Base-by-base conservation (phyloP, 2,113 vertebrate species). In the Phalacrocorax brasilianus region DNA sequence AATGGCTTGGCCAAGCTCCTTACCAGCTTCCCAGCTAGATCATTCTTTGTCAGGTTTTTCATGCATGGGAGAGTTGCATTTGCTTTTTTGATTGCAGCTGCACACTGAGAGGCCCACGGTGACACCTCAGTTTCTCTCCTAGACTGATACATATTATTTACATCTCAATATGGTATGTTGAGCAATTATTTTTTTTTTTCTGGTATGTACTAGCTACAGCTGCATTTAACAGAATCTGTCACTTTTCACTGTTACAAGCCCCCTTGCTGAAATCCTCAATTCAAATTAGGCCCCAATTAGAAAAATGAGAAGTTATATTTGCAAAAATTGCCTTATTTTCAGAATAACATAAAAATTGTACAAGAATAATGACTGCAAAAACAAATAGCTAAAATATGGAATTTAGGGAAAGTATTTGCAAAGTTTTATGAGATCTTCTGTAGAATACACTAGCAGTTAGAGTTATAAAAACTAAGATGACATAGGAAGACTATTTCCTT, bases 401-500 rank as follows among this genome's bases (percentile, higher is more conserved):
- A 47, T 67, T 94, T 68, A 42, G 9, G 27, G 35, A 85, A 79
- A 8, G 12, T 44, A 68, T 65, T 88, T 88, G 55, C 63, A 50
- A 87, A 73, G 52, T 76, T 91, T 40, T 65, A 23, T 63, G 53
- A 91, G 35, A 24, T 76, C 44, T 66, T 58, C 32, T 53, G 49
- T 24, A 68, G 66, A 65, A 32, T 63, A 76, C 33, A 16, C 40
- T 79, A 67, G 50, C 26, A 91, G 27, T 59, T 73, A 62, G 55
- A 80, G 72, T 55, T 88, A 82, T 67, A 82, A 91, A 94, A 96
- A 52, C 45, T 56, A 59, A 65, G 62, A 76, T 59, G 40, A 92
- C 95, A 90, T 24, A 76, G 21, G 22, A 89, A 94, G 75, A 94
- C 38, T 61, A 82, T 79, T 90, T 83, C 22, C 27, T 85, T 91